Base-by-base conservation (phyloP, 2,797 vertebrate species). In the Ataeniobius toweri region DNA sequence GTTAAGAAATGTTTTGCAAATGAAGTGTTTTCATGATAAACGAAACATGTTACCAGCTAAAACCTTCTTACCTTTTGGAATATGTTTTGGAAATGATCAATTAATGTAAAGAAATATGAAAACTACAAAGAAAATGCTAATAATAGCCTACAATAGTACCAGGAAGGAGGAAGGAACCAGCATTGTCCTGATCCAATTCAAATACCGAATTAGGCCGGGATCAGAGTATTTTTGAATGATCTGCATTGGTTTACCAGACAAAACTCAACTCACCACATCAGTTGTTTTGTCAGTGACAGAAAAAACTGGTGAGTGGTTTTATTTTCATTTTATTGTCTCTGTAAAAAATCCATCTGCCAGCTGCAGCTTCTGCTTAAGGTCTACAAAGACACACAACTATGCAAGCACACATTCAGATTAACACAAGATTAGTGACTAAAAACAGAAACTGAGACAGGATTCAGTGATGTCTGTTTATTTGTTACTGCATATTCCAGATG, bases 1-100 rank as follows among this genome's bases (percentile, higher is more conserved):
- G 53, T 80, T 48, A 24, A 71, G 5, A 55, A 72, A 50, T 68
- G 58, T 48, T 69, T 68, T 31, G 3, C 51, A 73, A 46, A 51
- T 58, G 28, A 73, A 76, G 76, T 7, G 5, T 24, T 24, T 20
- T 56, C n/a, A 59, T 24, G 18, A 50, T 53, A 41, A 75, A 50
- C 14, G 3, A 67, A 67, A 65, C 16, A 22, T 12, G 10, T 53
- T 39, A 70, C 28, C 1, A 51, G 56, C 53, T 31, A 39, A 36
- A 73, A 41, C 13, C 5, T 20, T 48, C 36, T 48, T 67, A 55
- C 10, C 59, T 20, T 26, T 63, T 31, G 44, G 18, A 78, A 12
- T 24, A 53, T 9, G 6, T 53, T 14, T 50, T 39, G 3, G 6
- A 14, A 22, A n/a, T 28, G 14, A 26, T 8, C 9, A 79, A 20